Evolutionary conservation across 2,797 vertebrate species (phyloP).

Genomic region (Mus minutoides): DNA sequence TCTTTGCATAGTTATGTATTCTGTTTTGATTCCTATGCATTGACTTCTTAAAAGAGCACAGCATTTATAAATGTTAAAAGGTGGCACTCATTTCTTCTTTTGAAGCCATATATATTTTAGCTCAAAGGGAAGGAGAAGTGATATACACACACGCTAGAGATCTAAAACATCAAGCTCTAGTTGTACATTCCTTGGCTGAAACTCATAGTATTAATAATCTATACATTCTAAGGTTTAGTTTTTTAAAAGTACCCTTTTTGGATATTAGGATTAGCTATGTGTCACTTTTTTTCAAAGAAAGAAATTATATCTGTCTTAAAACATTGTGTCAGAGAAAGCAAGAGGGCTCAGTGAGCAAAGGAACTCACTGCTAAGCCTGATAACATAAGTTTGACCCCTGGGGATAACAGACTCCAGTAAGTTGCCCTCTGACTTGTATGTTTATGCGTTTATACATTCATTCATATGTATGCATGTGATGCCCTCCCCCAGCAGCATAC

Average conservation of each 20-base stretch:
- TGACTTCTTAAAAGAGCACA: slow-evolving; percentile 2
- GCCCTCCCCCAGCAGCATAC: not conserved
- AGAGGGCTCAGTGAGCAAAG: not conserved
- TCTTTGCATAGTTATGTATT: not conserved
- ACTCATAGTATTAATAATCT: not conserved
- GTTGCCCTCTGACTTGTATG: not conserved
- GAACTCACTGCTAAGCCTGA: not conserved
- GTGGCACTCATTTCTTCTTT: not conserved
- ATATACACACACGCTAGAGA: not conserved
- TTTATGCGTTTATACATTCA: not conserved
- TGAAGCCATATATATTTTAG: not conserved
- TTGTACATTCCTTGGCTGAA: not conserved
- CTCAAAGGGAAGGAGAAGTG: not conserved
- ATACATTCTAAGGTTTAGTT: not conserved
- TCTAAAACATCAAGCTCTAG: not conserved
- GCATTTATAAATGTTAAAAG: not conserved
- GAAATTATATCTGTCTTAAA: not conserved
- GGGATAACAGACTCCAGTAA: not conserved
- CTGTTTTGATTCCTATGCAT: not conserved
- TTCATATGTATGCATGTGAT: not conserved
- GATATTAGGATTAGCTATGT: not conserved
- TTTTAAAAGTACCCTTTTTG: slow-evolving; percentile 45
- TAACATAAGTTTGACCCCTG: not conserved
- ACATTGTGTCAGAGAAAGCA: not conserved
- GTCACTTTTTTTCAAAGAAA: not conserved